phyloP scores from a whole-genome alignment of 2,113 vertebrate species.

The Anser brachyrhynchus region DNA sequence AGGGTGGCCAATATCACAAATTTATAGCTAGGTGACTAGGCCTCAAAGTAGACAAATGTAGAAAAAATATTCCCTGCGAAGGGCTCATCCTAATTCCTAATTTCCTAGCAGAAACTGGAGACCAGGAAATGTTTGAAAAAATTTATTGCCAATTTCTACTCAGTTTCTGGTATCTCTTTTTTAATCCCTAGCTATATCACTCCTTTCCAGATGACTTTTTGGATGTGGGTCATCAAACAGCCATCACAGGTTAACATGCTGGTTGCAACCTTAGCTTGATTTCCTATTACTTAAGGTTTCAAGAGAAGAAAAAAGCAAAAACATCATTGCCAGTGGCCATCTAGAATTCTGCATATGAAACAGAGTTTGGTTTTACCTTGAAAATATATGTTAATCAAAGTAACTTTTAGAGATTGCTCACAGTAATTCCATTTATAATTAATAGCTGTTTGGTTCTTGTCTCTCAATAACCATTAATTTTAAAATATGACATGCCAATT shows the following conservation, averaged over 20 bases:
- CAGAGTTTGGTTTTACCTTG: neutral
- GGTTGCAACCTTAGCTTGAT: neutral
- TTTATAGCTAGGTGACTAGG: neutral
- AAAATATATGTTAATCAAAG: neutral
- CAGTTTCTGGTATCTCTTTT: neutral
- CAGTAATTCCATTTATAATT: neutral
- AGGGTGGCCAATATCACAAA: neutral
- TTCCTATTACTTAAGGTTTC: neutral
- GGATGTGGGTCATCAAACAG: neutral
- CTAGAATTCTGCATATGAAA: neutral
- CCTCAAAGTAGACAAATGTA: neutral
- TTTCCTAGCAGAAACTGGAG: neutral
- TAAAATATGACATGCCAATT: neutral
- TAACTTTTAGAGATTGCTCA: neutral
- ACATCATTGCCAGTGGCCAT: neutral
- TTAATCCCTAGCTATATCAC: neutral
- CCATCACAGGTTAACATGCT: accelerated
- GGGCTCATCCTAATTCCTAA: neutral
- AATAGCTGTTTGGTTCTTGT: neutral
- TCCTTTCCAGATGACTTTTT: neutral
- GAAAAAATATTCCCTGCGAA: neutral
- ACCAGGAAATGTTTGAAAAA: neutral
- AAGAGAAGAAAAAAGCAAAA: neutral
- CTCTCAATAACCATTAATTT: neutral
- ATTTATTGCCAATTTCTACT: neutral